Conservation (phyloP, 2,797 vertebrate genomes). For the Nyctalus aviator region DNA sequence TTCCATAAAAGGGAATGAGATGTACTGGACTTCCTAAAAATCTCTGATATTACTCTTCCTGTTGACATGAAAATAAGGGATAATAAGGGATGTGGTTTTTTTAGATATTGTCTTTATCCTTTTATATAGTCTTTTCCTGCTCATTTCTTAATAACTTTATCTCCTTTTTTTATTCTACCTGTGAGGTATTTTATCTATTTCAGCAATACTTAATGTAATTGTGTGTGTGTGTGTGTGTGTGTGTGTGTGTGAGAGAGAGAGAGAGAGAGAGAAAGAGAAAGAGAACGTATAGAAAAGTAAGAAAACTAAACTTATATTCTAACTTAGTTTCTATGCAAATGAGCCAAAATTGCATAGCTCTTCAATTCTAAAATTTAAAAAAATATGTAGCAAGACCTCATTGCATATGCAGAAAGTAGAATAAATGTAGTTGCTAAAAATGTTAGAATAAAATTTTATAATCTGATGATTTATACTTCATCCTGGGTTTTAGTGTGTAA, state of each 20-base stretch:
- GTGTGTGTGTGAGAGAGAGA: too few relatives aligned
- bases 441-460: slow-evolving; percentile 66
- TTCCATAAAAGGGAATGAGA: background rate
- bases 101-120: background rate
- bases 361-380: slow-evolving; percentile 36
- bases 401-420: slow-evolving; percentile 58
- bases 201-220: background rate
- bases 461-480: slow-evolving; percentile 65
- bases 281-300: background rate
- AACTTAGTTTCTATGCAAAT: slow-evolving; percentile 51
- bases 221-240: background rate
- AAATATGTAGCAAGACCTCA: slow-evolving; percentile 51
- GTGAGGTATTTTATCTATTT: slow-evolving; percentile 49
- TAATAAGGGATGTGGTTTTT: background rate
- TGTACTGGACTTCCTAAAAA: background rate
- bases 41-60: background rate
- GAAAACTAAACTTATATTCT: slow-evolving; percentile 40
- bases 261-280: too few relatives aligned
- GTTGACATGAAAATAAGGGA: background rate
- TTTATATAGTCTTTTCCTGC: background rate
- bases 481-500: slow-evolving; percentile 50
- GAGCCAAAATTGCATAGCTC: slow-evolving; percentile 19
- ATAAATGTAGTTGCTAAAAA: slow-evolving; percentile 74
- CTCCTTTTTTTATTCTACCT: background rate
- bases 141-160: slow-evolving; percentile 3